A percentile compares a stretch with the other conserved stretches of the same genome.
phyloP scores from a whole-genome alignment of 2,797 vertebrate genomes.

The Hozukius guyotensis region DNA sequence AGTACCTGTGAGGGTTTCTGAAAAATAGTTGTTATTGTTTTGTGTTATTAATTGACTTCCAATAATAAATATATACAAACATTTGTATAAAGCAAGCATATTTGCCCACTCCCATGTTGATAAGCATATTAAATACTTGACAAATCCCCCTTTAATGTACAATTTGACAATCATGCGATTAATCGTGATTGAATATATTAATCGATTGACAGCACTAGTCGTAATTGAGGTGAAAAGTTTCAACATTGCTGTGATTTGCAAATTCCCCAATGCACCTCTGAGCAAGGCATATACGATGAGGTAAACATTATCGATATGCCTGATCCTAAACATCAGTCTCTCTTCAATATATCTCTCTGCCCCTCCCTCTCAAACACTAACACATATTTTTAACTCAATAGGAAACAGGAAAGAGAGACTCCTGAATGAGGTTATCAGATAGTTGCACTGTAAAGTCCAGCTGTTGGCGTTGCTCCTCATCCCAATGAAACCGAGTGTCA shows the following conservation, averaged over 20 bases:
- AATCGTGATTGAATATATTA: too few species aligned
- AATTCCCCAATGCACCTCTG: not conserved
- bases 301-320: not conserved
- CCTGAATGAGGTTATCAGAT: conserved; percentile 56
- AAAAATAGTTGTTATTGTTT: too few species aligned
- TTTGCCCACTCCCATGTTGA: too few species aligned
- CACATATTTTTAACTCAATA: conserved; percentile 25
- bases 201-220: too few species aligned
- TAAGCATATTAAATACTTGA: too few species aligned
- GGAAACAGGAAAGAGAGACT: conserved; percentile 62
- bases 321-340: not conserved
- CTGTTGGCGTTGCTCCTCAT: conserved; percentile 57
- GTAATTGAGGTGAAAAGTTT: not conserved
- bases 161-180: too few species aligned
- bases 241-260: not conserved
- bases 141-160: too few species aligned
- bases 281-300: not conserved
- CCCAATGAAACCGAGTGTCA: conserved; percentile 59
- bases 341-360: not conserved
- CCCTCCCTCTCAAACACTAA: not conserved
- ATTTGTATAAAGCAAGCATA: too few species aligned
- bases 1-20: too few species aligned
- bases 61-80: too few species aligned
- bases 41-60: too few species aligned
- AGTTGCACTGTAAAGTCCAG: conserved; percentile 72